Conservation (phyloP, 2,888 invertebrate species). For the Drosophila kokeensis region DNA sequence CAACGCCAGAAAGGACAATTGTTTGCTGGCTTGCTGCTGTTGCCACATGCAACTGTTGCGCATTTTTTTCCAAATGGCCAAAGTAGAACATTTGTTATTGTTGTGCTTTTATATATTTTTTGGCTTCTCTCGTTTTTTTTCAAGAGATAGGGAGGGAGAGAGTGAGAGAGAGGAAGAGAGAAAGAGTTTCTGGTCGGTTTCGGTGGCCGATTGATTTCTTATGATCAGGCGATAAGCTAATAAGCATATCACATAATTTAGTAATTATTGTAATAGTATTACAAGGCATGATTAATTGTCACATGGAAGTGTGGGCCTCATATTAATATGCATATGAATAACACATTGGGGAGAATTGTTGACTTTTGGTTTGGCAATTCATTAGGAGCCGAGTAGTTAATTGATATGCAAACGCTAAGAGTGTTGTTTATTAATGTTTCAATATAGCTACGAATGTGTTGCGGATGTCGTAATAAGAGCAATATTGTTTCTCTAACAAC, state of each 20-base stretch:
- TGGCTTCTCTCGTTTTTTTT: background rate
- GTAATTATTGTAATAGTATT: conserved; percentile 34
- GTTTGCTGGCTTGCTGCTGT: conserved; percentile 63
- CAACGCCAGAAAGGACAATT: conserved; percentile 69
- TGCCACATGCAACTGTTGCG: conserved; percentile 72
- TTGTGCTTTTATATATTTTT: conserved; percentile 18
- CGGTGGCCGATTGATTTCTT: conserved; percentile 11
- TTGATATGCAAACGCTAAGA: background rate
- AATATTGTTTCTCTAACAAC: background rate
- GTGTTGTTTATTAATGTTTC: background rate
- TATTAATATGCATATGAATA: background rate
- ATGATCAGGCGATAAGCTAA: conserved; percentile 43
- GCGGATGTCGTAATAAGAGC: background rate
- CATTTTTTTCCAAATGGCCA: conserved; percentile 68
- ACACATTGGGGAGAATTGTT: background rate
- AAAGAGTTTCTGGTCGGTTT: background rate
- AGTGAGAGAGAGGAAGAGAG: background rate
- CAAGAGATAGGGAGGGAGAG: background rate
- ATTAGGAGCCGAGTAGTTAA: background rate
- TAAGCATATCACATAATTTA: conserved; percentile 46
- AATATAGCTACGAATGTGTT: background rate
- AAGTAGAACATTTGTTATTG: conserved; percentile 37
- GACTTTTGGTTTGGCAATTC: background rate
- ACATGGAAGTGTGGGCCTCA: background rate
- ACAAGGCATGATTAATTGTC: conserved; percentile 17